Base-by-base conservation (phyloP, 2,888 invertebrate species). In the Lucinisca nassula region DNA sequence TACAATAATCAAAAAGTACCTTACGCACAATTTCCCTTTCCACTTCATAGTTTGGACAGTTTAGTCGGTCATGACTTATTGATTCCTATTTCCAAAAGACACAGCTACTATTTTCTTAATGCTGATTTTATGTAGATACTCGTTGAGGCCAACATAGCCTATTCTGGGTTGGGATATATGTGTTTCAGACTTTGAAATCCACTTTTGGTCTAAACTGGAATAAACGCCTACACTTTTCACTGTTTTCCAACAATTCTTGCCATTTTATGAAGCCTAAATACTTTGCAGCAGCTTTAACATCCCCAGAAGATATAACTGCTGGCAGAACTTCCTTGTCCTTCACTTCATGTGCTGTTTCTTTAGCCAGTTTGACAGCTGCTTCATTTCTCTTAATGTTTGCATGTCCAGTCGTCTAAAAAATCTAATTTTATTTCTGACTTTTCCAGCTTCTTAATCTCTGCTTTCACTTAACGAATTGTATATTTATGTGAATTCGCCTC, bases 401-500 rank as follows among this genome's bases (percentile, higher is more conserved):
- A 27, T 61, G 61, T 8, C 61, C 61, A 27, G 61, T 24, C 3
- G 61, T 30, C 61, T 30, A 61, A 30, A 30, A 61, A 6, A 61
- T 24, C 61, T 61, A 61, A 24, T 12, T 61, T 30, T 8, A 61
- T 17, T 8, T 30, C 30, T 61, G 30, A 61, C 8, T 30, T 4
- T 30, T 61, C 30, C 21, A 61, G 21, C 24, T 30, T 61, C 27
- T 61, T 27, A 12, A 61, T 61, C 3, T 61, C 8, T 30, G 61
- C 24, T 30, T 75, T 76, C 3, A 55, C 37, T 76, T 55, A 51
- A 3, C 24, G 6, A 14, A 55, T 76, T 12, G 76, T 76, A 37
- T 51, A 1, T 35, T n/a, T 76, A 37, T 76, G 51, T 21, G 76
- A 61, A 17, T 78, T 58, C 6, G 58, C 37, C 40, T 78, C 58